Evolutionary conservation across 1,140 invertebrate genomes (phyloP), one percentile per base, ranked within the genome.

Genomic region (Varroa destructor): DNA sequence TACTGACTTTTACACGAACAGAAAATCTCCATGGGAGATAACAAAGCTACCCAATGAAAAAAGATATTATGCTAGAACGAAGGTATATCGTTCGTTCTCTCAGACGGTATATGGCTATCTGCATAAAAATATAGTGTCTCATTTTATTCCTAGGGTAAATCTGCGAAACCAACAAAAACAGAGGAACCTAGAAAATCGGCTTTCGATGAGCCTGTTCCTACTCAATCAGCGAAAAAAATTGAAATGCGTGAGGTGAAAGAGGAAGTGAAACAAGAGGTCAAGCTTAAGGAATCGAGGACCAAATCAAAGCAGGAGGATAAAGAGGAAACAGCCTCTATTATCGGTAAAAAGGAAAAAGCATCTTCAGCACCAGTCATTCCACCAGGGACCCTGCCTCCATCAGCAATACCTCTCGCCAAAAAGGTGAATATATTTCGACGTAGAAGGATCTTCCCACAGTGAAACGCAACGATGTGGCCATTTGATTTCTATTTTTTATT

Each of bases 221-320:
- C 4, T 36, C 57, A 12, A 12, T 12, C 46, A 43, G 14, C 46
- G n/a, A 67, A 67, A 37, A 67, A 67, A 40, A 40, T 67, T 37
- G 61, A 67, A 37, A 67, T 36, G 46, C 61, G 61, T 14, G 61
- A 67, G 37, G 37, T 67, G n/a, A 67, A 40, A 67, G 61, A 67
- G 61, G 61, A 67, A 67, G 37, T 12, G 12, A 12, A 46, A 12
- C 37, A 37, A 67, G 37, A 46, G 46, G 57, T 40, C 57, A 67
- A 14, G 12, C 61, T 3, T 2, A n/a, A 40, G 8, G 46, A 51
- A 51, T 51, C 61, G 61, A 67, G 40, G 36, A 3, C 14, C 12
- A 14, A 40, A 14, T 12, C 61, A 46, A 67, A 67, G 36, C 12
- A 67, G 40, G 37, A n/a, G 37, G 12, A 67, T 2, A n/a, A 25